phyloP scores from a whole-genome alignment of 37 sponge, comb jelly and placozoan species.

The Beroe forskalii region DNA sequence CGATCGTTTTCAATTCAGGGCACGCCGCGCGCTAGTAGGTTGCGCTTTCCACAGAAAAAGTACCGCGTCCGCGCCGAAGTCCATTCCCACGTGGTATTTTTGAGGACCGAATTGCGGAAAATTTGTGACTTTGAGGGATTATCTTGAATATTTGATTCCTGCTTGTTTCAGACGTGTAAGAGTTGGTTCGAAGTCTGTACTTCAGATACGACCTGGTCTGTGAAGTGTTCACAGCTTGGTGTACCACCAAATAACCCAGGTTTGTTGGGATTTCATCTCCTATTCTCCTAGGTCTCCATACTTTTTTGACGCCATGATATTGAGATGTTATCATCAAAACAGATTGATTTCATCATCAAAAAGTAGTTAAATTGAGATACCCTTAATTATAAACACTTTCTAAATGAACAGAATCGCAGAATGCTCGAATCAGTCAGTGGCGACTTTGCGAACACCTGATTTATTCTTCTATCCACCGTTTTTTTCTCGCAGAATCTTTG shows the following conservation, averaged over 20 bases:
- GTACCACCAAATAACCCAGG: constrained; percentile 39
- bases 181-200: constrained; percentile 47
- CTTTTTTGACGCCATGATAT: not conserved
- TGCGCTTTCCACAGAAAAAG: too few relatives aligned
- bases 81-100: too few relatives aligned
- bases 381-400: not conserved
- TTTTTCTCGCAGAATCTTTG: not conserved
- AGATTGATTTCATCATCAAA: not conserved
- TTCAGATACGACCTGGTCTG: constrained; percentile 10
- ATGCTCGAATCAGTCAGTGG: too few relatives aligned
- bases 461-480: too few relatives aligned
- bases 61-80: too few relatives aligned
- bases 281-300: not conserved
- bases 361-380: not conserved
- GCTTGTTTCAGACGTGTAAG: not conserved
- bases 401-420: too few relatives aligned
- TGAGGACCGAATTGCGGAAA: too few relatives aligned
- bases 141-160: not conserved
- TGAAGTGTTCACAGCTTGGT: constrained; percentile 24
- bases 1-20: too few relatives aligned
- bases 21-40: too few relatives aligned
- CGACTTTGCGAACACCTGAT: too few relatives aligned
- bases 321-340: not conserved
- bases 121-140: too few relatives aligned
- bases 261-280: not conserved